phyloP scores from a whole-genome alignment of 2,888 invertebrate genomes.

The Megastigmus dorsalis region DNA sequence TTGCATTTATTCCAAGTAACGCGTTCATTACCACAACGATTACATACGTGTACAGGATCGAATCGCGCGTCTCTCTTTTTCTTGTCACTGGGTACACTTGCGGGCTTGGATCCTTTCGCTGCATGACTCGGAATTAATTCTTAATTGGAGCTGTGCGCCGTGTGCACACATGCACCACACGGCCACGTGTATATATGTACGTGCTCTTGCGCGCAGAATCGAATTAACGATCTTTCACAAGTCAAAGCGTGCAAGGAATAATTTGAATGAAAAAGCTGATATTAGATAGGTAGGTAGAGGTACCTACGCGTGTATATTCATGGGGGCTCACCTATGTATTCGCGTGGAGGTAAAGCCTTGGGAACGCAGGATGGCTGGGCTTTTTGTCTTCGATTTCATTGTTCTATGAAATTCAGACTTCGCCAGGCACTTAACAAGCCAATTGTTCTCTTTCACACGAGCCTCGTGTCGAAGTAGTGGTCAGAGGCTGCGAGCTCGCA shows the following conservation, averaged over 20 bases:
- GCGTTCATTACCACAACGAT: too few relatives aligned
- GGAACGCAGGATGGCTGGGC: slow-evolving; percentile 10
- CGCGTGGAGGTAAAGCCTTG: slow-evolving; percentile 1
- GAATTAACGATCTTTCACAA: slow-evolving; percentile 27
- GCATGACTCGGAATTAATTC: slow-evolving; percentile 19
- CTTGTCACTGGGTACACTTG: too few relatives aligned
- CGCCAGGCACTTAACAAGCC: slow-evolving; percentile 38
- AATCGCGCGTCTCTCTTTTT: background rate
- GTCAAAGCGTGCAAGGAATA: background rate
- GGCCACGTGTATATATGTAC: too few relatives aligned
- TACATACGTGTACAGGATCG: background rate
- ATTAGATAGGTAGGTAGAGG: slow-evolving; percentile 1
- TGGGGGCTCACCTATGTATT: too few relatives aligned
- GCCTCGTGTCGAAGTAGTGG: too few relatives aligned
- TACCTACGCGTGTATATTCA: background rate
- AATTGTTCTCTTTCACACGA: slow-evolving; percentile 52
- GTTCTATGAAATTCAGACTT: slow-evolving; percentile 38
- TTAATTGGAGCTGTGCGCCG: slow-evolving; percentile 44
- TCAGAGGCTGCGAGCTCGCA: background rate
- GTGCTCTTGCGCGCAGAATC: background rate
- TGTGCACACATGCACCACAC: too few relatives aligned
- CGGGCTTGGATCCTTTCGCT: background rate
- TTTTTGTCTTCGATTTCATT: slow-evolving; percentile 38
- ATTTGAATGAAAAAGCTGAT: slow-evolving; percentile 20
- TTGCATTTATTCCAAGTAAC: too few relatives aligned